phyloP scores from a whole-genome alignment of 2,888 invertebrate genomes.

The Drosophila prostipennis region DNA sequence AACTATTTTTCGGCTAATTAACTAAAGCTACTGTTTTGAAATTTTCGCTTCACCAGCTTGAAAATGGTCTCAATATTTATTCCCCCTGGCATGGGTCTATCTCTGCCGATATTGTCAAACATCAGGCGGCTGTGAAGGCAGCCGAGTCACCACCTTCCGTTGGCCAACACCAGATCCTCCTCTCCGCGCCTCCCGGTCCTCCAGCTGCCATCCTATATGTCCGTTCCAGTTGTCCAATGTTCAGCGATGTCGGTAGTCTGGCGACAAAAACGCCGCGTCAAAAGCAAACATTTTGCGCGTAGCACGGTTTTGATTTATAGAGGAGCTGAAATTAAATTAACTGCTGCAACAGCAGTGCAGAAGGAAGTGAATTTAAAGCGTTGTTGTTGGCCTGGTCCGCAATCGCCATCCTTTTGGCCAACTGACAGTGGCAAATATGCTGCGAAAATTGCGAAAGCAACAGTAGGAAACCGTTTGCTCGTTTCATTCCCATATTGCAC shows the following conservation, averaged over 20 bases:
- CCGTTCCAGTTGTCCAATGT: constrained; percentile 41
- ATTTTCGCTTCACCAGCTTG: neutral
- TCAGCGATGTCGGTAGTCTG: constrained; percentile 41
- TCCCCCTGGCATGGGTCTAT: constrained; percentile 16
- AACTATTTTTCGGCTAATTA: neutral
- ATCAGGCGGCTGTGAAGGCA: constrained; percentile 62
- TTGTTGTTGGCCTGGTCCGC: constrained; percentile 45
- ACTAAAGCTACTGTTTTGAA: neutral
- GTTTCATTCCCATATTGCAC: constrained; percentile 44
- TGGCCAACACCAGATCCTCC: constrained; percentile 8
- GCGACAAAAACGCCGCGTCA: constrained; percentile 75
- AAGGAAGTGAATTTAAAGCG: constrained; percentile 74
- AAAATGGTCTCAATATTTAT: neutral
- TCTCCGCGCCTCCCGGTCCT: constrained; percentile 12
- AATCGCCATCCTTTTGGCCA: constrained; percentile 26
- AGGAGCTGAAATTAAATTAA: constrained; percentile 79
- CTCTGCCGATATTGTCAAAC: constrained; percentile 72
- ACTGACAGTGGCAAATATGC: constrained; percentile 52
- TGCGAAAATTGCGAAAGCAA: constrained; percentile 62
- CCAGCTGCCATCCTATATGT: constrained; percentile 13
- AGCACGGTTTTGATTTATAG: constrained; percentile 82
- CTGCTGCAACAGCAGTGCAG: constrained; percentile 59
- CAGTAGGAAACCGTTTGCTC: constrained; percentile 56
- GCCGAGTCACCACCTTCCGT: constrained; percentile 35
- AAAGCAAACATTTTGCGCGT: constrained; percentile 78